These are phyloP conservation scores for Acheta domesticus DNA, from an alignment of 2,888 invertebrate genomes.

Conservation along the genomic window DNA sequence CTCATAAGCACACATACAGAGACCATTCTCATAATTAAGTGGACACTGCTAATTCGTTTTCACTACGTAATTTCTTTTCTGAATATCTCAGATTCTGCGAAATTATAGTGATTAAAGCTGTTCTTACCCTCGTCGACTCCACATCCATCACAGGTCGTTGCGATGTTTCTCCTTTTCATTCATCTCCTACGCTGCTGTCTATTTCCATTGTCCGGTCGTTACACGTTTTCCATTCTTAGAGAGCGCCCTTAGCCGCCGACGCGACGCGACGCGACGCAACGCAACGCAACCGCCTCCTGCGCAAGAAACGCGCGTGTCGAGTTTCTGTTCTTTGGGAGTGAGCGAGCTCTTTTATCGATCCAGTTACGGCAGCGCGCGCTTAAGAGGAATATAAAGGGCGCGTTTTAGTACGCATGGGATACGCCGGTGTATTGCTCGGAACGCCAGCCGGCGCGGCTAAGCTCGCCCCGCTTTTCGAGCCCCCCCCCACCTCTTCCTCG, in stretches of 20 bases:
- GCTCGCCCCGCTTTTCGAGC: not conserved
- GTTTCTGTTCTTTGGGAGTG: not conserved
- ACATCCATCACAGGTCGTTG: too few relatives aligned
- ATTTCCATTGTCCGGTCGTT: not conserved
- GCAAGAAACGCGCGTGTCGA: not conserved
- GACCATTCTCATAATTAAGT: too few relatives aligned
- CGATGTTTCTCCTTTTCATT: too few relatives aligned
- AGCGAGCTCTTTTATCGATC: conserved; percentile 9
- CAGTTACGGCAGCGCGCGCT: not conserved
- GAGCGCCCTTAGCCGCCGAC: not conserved
- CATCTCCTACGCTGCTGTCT: not conserved
- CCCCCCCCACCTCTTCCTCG: not conserved
- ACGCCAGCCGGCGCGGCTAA: not conserved
- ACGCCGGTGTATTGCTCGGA: not conserved
- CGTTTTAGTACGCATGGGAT: conserved; percentile 18
- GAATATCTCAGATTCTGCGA: too few relatives aligned
- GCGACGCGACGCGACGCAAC: not conserved
- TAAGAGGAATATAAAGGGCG: not conserved
- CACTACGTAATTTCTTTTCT: too few relatives aligned
- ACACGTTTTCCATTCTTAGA: not conserved
- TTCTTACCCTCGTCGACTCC: too few relatives aligned
- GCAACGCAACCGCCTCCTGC: not conserved
- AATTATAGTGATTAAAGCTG: too few relatives aligned
- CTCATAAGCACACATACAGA: too few relatives aligned
- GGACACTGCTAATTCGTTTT: too few relatives aligned